Evolutionary conservation across 1,140 invertebrate genomes (phyloP), one percentile per base, ranked within the genome.

Genomic region (Bombus impatiens): DNA sequence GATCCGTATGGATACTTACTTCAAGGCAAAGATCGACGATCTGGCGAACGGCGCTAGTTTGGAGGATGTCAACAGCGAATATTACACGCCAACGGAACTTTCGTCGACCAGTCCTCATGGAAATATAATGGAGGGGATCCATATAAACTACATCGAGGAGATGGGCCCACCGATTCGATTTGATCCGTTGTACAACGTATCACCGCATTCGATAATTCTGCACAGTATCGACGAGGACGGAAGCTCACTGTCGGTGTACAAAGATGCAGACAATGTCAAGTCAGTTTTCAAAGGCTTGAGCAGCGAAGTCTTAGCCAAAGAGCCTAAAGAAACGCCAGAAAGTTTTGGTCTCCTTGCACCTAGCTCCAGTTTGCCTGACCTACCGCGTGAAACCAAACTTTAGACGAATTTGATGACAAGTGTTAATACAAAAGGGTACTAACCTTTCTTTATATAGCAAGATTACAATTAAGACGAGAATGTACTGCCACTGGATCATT

Each of bases 71-170:
- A 95, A 96, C 89, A 98, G 97, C 32, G 96, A 98, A 25, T 98
- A 98, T 92, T 98, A 98, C 94, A 98, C 97, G 35, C 97, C 97
- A 15, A 97, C 97, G 9, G 97, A 98, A 92, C 91, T 95, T 18
- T 96, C 95, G 0, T 93, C 94, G 6, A 88, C 91, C 18, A 94
- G 94, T 79, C 94, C 94, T 0, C 91, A 93, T 15, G 89, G 88
- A 1, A 88, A 78, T 15, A 84, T 95, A 13, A 91, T 96, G 13
- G 96, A 96, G 22, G 95, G 95, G 12, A 95, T 96, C 18, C 96
- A 96, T 88, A 96, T 96, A 78, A 96, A 96, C 89, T 96, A 96
- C 92, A 96, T 96, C 87, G 96, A 96, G 87, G 93, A 94, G 8
- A 78, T 0, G 0, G 93, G 94, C 10, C 95, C 95, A 59, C 95